Base-by-base conservation (phyloP, 2,113 vertebrate species). In the Rhea americana region DNA sequence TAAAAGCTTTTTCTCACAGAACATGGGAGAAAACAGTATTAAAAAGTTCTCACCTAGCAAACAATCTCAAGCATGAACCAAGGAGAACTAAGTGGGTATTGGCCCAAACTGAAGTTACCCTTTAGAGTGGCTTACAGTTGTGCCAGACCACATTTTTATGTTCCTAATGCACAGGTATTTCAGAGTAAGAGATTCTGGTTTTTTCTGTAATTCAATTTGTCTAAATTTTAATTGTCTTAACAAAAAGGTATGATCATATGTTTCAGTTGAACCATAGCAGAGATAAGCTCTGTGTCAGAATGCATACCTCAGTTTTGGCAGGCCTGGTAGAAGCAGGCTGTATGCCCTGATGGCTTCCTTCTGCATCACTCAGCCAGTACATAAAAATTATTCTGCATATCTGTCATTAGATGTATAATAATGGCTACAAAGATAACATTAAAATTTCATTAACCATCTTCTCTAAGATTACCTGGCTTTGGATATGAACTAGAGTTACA, bases 341-440 rank as follows among this genome's bases (percentile, higher is more conserved):
- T 21, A 2, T 2, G 4, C 43, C 56, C 39, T 90, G 41, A 71
- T 80, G 76, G 79, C 55, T 93, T 94, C 59, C 67, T 87, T 82
- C 58, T 88, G 30, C 56, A 80, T 16, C n/a, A 18, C 32, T 68
- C 16, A 75, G 24, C 43, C 85, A 55, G 61, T 66, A 13, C 28
- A 26, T 70, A 85, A 86, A 79, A 86, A 68, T 19, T 77, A 53
- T 82, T 84, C 65, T 79, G 15, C 76, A 28, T 88, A 66, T 61
- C 61, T 85, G 59, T 89, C 50, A 70, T 7, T 89, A 62, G 55
- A 39, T 84, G 66, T 62, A 47, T 85, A 81, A 79, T 71, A 73
- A 86, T 75, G 85, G 28, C 90, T 90, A 68, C 72, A 91, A 90
- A 85, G 53, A 78, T 75, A 90, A 75, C 71, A 92, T 76, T 74